Evolutionary conservation across 2,888 invertebrate species (phyloP), one percentile per base, ranked within the genome.

Genomic region (Lasioglossum vierecki): DNA sequence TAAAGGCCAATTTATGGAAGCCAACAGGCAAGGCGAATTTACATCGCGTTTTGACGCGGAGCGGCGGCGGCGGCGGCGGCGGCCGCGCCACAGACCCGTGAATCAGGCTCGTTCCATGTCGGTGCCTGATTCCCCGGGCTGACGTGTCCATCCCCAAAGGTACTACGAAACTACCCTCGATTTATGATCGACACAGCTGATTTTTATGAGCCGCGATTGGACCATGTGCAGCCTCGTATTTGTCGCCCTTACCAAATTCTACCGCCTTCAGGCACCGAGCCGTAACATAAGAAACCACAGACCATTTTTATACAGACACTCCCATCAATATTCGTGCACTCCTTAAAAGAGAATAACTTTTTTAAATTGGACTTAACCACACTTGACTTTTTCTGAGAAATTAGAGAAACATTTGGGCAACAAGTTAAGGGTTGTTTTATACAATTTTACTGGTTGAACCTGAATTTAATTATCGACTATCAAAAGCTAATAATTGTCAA

Each of bases 1-100:
- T 88, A 83, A 83, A 82, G 72, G 81, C 44, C 83, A 83, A 90
- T 90, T 90, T 90, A 91, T 87, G 83, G 82, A 81, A 77, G 82
- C 81, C 82, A 79, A 73, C 49, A 15, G 82, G 44, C 39, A 70
- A 39, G n/a, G 70, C 41, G 86, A 82, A 80, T 87, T 70, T 87
- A 76, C 63, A 79, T 73, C 71, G 79, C 57, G 77, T 26, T 53
- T 75, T 57, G 84, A 83, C 79, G 83, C 83, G 26, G 26, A 60
- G 26, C 60, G 57, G 57, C 57, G 60, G 63, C 30, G 30, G 30
- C 30, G 30, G 30, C 30, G 30, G 30, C 26, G 5, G 13, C 60
- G 26, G 60, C 60, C 11, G 13, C 76, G 76, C 73, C 41, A 63
- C 79, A 76, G 76, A 41, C 53, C 44, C 57, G 70, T 84, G 85